phyloP scores from a whole-genome alignment of 2,113 vertebrate genomes.

The Melanerpes formicivorus region DNA sequence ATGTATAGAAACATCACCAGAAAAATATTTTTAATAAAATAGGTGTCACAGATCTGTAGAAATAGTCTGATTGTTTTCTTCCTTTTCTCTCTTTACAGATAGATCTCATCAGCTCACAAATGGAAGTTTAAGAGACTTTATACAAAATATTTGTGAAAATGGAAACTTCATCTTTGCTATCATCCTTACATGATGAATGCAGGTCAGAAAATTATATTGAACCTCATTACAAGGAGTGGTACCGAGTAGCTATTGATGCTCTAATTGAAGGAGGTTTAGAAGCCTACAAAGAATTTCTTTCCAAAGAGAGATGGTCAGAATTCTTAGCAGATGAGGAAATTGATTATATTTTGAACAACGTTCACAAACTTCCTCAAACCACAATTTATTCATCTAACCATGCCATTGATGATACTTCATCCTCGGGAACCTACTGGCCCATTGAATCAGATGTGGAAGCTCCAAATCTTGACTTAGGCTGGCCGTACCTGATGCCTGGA shows the following conservation, averaged over 20 bases:
- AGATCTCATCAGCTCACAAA: slow-evolving; percentile 38
- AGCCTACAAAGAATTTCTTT: slow-evolving; percentile 88
- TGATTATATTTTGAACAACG: slow-evolving; percentile 84
- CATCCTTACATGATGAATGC: slow-evolving; percentile 88
- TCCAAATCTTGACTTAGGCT: slow-evolving; percentile 94
- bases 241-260: slow-evolving; percentile 89
- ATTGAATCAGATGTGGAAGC: slow-evolving; percentile 89
- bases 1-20: not conserved
- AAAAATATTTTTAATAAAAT: not conserved
- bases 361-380: slow-evolving; percentile 72
- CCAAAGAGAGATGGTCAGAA: slow-evolving; percentile 82
- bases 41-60: not conserved
- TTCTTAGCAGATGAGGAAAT: slow-evolving; percentile 93
- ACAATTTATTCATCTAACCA: slow-evolving; percentile 72
- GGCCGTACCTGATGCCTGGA: slow-evolving; percentile 86
- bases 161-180: slow-evolving; percentile 88
- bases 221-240: slow-evolving; percentile 94
- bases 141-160: slow-evolving; percentile 68
- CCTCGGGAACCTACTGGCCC: slow-evolving; percentile 97
- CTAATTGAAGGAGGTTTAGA: slow-evolving; percentile 85
- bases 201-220: slow-evolving; percentile 87
- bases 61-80: not conserved
- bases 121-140: slow-evolving; percentile 63
- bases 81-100: slow-evolving; percentile 25
- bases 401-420: slow-evolving; percentile 79